Evolutionary conservation across 1,140 invertebrate genomes (phyloP), one percentile per base, ranked within the genome.

Genomic region (Thrips palmi): DNA sequence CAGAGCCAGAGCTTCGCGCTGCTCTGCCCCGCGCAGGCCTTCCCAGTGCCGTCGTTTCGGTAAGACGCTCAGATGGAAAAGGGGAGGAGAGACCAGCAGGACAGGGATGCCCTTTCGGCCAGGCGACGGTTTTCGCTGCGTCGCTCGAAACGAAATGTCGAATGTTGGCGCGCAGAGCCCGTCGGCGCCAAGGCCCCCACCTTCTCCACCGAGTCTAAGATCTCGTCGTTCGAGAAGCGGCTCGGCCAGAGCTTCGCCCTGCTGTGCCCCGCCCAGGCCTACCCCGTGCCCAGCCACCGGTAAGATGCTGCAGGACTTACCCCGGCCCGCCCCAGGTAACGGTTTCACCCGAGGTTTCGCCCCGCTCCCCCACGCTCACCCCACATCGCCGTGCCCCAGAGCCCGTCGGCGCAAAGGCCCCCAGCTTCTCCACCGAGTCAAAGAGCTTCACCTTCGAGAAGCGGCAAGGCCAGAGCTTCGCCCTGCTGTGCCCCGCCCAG

Each of bases 21-120:
- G 52, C 67, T 66, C 51, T 77, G 68, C 60, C 71, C 70, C 47
- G 74, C 70, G 25, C 67, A 74, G 62, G 74, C 70, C 45, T 77
- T 67, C 58, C 74, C 59, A 54, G 56, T 59, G 28, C 48, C 51
- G 12, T 34, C 41, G 32, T 52, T 47, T 43, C 45, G 51, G 50
- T 52, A 45, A 44, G 24, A 12, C 4, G 28, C 32, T 15, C 2
- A 21, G 5, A 17, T 21, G 23, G 11, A n/a, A 23, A 14, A 3
- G 15, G 17, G 7, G 15, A 17, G 8, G 19, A 29, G 17, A 29
- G 17, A 6, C 28, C 17, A 12, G 5, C 20, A 27, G 23, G 18
- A 29, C 33, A 37, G 18, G 3, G 19, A 19, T 37, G 27, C 34
- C 22, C 20, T 36, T 23, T 24, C 14, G 19, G 11, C 14, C 21